Conservation (phyloP, 2,888 invertebrate genomes). For the Diplazon laetatorius region DNA sequence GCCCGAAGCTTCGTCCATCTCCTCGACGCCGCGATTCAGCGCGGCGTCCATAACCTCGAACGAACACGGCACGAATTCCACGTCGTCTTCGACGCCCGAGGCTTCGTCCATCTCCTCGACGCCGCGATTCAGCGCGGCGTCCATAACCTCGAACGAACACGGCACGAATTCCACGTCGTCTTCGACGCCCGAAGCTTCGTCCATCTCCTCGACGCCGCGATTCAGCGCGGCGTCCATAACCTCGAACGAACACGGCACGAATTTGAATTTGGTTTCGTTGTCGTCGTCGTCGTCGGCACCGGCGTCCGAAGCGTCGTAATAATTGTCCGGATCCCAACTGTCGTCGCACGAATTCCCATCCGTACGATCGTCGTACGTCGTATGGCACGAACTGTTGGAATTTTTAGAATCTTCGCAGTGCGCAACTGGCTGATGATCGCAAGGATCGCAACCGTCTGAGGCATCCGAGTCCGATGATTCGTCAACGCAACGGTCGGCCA, state of each 20-base stretch:
- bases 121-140: background rate
- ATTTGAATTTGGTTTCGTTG: background rate
- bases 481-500: too few species aligned
- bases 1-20: too few species aligned
- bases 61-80: background rate
- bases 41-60: background rate
- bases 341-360: slow-evolving; percentile 16
- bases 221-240: too few species aligned
- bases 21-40: background rate
- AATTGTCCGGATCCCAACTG: slow-evolving; percentile 17
- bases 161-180: background rate
- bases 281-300: too few species aligned
- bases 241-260: background rate
- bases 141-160: background rate
- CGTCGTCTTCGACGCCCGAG: background rate
- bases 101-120: background rate
- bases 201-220: too few species aligned
- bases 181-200: too few species aligned
- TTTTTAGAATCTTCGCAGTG: slow-evolving; percentile 21
- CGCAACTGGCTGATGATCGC: too few species aligned
- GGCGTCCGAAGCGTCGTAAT: too few species aligned
- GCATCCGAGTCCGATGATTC: too few species aligned
- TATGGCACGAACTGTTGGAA: background rate
- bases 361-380: background rate
- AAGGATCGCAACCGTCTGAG: too few species aligned